Evolutionary conservation across 2,113 vertebrate species (phyloP), one percentile per base, ranked within the genome.

Genomic region (Odobenus rosmarus): DNA sequence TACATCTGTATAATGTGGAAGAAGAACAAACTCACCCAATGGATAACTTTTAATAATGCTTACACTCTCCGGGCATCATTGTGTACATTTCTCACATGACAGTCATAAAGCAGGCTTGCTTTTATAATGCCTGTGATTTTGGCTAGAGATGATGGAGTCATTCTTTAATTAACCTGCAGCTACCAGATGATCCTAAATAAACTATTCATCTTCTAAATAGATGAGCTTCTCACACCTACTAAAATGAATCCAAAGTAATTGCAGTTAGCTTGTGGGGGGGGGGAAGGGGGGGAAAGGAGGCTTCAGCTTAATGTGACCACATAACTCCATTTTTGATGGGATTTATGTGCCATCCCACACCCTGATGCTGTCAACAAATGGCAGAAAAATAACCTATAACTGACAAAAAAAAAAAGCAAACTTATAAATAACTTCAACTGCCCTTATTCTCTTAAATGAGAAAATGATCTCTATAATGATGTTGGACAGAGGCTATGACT

Each of bases 81-180:
- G 46, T 39, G 14, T 15, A 33, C 31, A 19, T 42, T 36, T 69
- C 49, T 36, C 69, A 90, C 49, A n/a, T 0, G 24, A 31, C 23
- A 53, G 28, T 23, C 71, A n/a, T 33, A 49, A 67, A 46, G 67
- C 79, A 64, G 53, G 49, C 67, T 61, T 82, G 83, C 83, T 95
- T 90, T 74, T 28, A 36, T 21, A 77, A 85, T 49, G n/a, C 67
- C 82, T 62, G 64, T 23, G 46, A 72, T 59, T 36, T 12, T 2
- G 28, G 55, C 49, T 94, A 62, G 31, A 49, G 81, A 94, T 82
- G 88, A 91, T 33, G 90, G 77, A 96, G 84, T 85, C 95, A 2
- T 33, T 97, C 93, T 97, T 97, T 21, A 97, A 98, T 98, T 98
- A 98, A 85, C 67, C 96, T 90, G 39, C 89, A 97, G 91, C 95